Evolutionary conservation across 2,888 invertebrate genomes (phyloP), one percentile per base, ranked within the genome.

Genomic region (Andrena hattorfiana): DNA sequence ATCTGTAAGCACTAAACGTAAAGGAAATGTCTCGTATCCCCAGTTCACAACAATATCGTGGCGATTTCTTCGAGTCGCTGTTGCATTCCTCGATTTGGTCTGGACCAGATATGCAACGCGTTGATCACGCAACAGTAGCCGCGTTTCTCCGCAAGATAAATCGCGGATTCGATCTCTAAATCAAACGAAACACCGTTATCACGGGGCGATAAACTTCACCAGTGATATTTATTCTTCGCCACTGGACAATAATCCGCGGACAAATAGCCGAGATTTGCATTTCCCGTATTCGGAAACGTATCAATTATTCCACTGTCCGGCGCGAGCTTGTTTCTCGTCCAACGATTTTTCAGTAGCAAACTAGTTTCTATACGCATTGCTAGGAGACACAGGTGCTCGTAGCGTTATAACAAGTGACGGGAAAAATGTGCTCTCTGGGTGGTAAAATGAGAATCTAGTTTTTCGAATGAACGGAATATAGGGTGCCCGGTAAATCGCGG

Each of bases 401-500:
- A 16, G 48, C 54, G 32, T 68, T 67, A 62, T 26, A 74, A 74
- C 20, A 20, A 42, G 32, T 32, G 66, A 60, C 51, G 63, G 51
- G 66, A 30, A 64, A 77, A 72, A 73, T 79, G 68, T 60, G 42
- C 75, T 28, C 54, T 13, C 64, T 32, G 49, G 51, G 78, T 59
- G 74, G 74, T 79, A 83, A 84, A 84, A 78, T 35, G 48, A 56
- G 70, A 67, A 56, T 64, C 64, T 2, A 67, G 67, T 79, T 84
- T 84, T 84, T 75, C 64, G 49, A 71, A 68, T 54, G 54, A 56
- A 13, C 54, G 4, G 2, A 16, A 5, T 56, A 56, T 10, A 56
- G 23, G 10, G 20, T 56, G 56, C 56, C 26, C 20, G 10, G 10
- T 26, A n/a, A 54, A 56, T 56, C 26, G 56, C 56, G 23, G 23